phyloP scores from a whole-genome alignment of 2,113 vertebrate genomes.

The Tachycineta bicolor region DNA sequence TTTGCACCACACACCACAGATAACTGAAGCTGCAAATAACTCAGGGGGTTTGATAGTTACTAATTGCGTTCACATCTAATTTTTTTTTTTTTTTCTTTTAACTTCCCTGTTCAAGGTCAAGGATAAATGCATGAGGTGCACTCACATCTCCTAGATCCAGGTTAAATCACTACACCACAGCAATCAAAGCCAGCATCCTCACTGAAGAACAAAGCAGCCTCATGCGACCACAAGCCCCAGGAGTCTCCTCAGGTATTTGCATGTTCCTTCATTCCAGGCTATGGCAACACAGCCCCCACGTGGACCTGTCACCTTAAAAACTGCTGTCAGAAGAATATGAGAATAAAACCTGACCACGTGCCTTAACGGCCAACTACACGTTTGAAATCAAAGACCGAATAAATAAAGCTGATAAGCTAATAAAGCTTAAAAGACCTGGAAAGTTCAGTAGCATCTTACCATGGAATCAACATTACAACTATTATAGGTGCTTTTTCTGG shows the following conservation, averaged over 20 bases:
- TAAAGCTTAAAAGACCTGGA: neutral
- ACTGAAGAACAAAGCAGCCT: neutral
- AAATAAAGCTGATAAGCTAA: neutral
- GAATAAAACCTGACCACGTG: neutral
- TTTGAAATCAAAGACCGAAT: neutral
- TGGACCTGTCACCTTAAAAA: neutral
- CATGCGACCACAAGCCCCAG: neutral
- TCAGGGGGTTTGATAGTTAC: neutral
- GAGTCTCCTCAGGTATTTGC: neutral
- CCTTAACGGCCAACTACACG: neutral
- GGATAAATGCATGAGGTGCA: neutral
- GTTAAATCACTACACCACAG: neutral
- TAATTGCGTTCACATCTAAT: neutral
- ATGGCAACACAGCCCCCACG: neutral
- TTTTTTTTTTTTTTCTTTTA: neutral
- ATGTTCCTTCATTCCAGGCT: neutral
- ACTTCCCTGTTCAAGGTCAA: neutral
- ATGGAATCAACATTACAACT: neutral
- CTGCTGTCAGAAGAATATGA: neutral
- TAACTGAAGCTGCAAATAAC: neutral
- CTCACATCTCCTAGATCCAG: neutral
- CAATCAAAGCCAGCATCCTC: neutral
- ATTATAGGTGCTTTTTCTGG: neutral
- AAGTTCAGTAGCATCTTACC: neutral
- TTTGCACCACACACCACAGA: neutral